These are phyloP conservation scores for Prinia subflava DNA, from an alignment of 2,113 vertebrate species.

Conservation along the genomic window DNA sequence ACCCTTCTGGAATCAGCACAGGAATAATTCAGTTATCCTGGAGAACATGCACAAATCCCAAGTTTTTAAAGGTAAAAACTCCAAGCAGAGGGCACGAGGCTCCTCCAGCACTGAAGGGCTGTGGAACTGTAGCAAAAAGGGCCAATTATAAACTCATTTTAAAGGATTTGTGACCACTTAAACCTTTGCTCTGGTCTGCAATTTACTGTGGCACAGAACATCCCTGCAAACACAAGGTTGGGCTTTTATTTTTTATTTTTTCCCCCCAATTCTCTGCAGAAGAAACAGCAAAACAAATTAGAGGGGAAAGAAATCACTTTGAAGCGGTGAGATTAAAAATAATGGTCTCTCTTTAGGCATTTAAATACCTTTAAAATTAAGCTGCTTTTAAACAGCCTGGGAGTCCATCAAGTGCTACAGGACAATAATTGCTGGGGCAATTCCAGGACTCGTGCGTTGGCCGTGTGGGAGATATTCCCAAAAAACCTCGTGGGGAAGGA, in stretches of 20 bases:
- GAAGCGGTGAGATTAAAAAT: constrained; percentile 16
- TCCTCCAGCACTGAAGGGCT: not conserved
- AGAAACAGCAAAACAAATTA: constrained; percentile 28
- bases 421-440: not conserved
- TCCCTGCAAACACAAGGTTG: not conserved
- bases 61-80: not conserved
- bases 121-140: not conserved
- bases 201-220: constrained; percentile 2
- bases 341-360: not conserved
- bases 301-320: constrained; percentile 4
- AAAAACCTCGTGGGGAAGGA: not conserved
- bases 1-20: not conserved
- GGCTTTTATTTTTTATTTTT: not conserved
- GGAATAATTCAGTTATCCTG: not conserved
- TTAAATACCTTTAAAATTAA: constrained; percentile 32
- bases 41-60: not conserved
- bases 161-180: not conserved
- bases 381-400: constrained; percentile 13
- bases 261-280: not conserved
- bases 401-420: not conserved
- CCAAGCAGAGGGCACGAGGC: not conserved
- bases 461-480: not conserved
- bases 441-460: not conserved
- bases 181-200: constrained; percentile 1
- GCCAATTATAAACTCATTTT: not conserved